Base-by-base conservation (phyloP, 2,888 invertebrate species). In the Nomada ferruginata region DNA sequence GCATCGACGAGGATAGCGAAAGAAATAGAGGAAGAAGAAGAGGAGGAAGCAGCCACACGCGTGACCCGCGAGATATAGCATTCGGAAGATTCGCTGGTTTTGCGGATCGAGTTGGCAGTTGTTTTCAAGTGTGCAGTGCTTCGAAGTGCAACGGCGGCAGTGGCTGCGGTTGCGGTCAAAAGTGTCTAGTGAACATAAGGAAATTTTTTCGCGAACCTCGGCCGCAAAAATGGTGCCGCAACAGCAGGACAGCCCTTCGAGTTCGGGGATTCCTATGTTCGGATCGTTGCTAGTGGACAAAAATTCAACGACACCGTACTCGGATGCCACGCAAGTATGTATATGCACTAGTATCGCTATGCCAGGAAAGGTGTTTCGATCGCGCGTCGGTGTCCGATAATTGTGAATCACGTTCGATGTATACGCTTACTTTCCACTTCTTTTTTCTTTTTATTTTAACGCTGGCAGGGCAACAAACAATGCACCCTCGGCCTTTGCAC, bases 311-410 rank as follows among this genome's bases (percentile, higher is more conserved):
- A 99, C 99, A 81, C 99, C 99, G 81, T 99, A 99, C 95, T 98
- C 98, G 92, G 99, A 99, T 95, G 99, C 99, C 85, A 99, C 99
- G 91, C 97, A 98, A 97, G 98, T 98, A 95, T 96, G 96, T 95
- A 57, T 9, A 18, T 53, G n/a, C 36, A 36, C 36, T 36, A 36
- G 36, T 36, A 36, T 36, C 36, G 36, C 36, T 36, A 36, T 36
- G 36, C 0, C 1, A 36, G 36, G 36, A 36, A 36, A 36, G 36
- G 36, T 36, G 36, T 36, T 36, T 36, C 36, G 36, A 36, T 42
- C 36, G 13, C 9, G 2, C 13, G 65, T 65, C 29, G 2, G n/a
- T 11, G 13, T 13, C 23, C 50, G 29, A 13, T n/a, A 53, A 53
- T 15, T 36, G 36, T 36, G 7, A 36, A 36, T 36, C 36, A 36